These are phyloP conservation scores for Arizona elegans DNA, from an alignment of 2,113 vertebrate genomes.

Conservation along the genomic window DNA sequence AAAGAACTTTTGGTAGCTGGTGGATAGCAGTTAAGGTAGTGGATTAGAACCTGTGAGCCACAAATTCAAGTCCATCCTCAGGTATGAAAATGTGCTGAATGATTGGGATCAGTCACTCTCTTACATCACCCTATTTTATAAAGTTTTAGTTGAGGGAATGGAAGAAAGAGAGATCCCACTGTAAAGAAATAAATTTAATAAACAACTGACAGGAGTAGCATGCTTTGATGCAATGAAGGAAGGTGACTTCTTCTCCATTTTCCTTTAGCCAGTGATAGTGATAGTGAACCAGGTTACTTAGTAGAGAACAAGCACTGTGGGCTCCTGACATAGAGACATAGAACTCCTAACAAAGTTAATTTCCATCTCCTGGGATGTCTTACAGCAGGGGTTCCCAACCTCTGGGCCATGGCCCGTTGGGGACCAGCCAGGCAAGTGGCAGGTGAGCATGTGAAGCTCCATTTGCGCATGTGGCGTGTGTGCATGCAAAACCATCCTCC, in stretches of 20 bases:
- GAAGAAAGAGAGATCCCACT: neutral
- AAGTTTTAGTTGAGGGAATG: neutral
- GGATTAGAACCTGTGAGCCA: neutral
- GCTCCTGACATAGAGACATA: neutral
- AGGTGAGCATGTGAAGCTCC: neutral
- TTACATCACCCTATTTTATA: neutral
- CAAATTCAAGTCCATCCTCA: neutral
- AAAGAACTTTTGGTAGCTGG: neutral
- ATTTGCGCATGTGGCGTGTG: neutral
- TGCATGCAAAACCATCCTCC: neutral
- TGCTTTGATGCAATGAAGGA: neutral
- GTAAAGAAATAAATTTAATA: neutral
- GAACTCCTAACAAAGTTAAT: too few relatives aligned
- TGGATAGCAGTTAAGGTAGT: neutral
- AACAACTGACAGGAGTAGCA: neutral
- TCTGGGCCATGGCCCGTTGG: too few relatives aligned
- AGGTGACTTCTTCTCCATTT: neutral
- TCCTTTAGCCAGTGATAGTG: neutral
- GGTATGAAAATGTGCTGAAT: neutral
- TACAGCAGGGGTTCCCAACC: fast-evolving
- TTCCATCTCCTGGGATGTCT: neutral
- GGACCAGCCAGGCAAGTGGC: neutral
- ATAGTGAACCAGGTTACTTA: neutral
- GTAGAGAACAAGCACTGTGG: neutral
- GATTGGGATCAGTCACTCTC: neutral